Evolutionary conservation across 2,888 invertebrate genomes (phyloP).

Genomic region (Lysandra coridon): DNA sequence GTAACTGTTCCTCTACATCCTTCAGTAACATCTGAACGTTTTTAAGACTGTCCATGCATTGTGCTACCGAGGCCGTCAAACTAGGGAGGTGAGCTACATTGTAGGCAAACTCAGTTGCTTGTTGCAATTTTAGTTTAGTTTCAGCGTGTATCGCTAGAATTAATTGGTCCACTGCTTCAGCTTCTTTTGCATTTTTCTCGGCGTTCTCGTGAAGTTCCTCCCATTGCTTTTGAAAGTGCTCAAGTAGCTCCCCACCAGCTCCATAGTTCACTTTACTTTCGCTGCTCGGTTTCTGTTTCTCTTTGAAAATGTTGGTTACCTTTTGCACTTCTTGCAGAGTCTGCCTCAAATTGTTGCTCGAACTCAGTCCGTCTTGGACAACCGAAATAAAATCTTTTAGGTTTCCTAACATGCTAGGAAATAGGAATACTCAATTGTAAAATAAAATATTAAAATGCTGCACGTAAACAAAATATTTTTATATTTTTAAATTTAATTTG

Average conservation of each 20-base stretch:
- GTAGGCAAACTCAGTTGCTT: constrained; percentile 62
- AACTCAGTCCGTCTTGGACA: constrained; percentile 70
- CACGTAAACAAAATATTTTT: constrained; percentile 23
- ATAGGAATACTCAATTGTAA: background rate
- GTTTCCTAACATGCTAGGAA: constrained; percentile 66
- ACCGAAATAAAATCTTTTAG: constrained; percentile 73
- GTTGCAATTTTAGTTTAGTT: constrained; percentile 58
- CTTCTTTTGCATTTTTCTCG: constrained; percentile 84
- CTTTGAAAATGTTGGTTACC: constrained; percentile 68
- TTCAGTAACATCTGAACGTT: constrained; percentile 80
- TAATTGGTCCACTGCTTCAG: constrained; percentile 74
- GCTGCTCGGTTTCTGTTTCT: constrained; percentile 57
- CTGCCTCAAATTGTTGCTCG: constrained; percentile 66
- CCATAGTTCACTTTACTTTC: constrained; percentile 73
- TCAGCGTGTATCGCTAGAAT: constrained; percentile 61
- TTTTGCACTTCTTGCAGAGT: constrained; percentile 73
- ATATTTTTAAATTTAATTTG: background rate
- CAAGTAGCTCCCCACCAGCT: constrained; percentile 85
- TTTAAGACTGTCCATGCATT: constrained; percentile 75
- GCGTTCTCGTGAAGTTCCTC: constrained; percentile 84
- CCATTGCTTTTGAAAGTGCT: constrained; percentile 87
- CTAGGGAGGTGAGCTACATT: constrained; percentile 62
- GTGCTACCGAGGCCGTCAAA: constrained; percentile 68
- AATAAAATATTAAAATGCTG: constrained; percentile 25
- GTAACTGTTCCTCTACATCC: constrained; percentile 83